A percentile compares a stretch with the other conserved stretches of the same genome.
phyloP scores from a whole-genome alignment of 2,113 vertebrate genomes.

The Solea senegalensis region DNA sequence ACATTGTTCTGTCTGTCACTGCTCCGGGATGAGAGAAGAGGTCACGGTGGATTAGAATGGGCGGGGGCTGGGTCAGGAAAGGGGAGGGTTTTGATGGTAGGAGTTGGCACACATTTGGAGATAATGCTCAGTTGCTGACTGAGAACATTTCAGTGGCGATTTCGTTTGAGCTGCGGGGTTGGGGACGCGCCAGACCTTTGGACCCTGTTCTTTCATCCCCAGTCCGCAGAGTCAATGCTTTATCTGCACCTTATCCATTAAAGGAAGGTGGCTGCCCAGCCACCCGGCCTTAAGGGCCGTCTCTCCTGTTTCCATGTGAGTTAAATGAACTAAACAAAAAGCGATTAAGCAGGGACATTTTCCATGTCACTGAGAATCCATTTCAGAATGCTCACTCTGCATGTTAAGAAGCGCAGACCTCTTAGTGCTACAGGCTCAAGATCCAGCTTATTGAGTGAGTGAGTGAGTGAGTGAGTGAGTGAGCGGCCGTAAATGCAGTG shows the following conservation, averaged over 20 bases:
- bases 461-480: not conserved
- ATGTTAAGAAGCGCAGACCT: slow-evolving; percentile 56
- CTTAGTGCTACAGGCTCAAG: slow-evolving; percentile 10
- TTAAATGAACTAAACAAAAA: slow-evolving; percentile 77
- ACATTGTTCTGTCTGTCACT: slow-evolving; percentile 49
- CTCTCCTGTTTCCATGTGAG: slow-evolving; percentile 66
- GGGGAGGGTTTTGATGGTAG: slow-evolving; percentile 42
- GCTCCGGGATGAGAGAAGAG: slow-evolving; percentile 40
- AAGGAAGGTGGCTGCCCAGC: slow-evolving; percentile 67
- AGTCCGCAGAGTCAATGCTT: slow-evolving; percentile 70
- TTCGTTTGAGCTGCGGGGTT: slow-evolving; percentile 66
- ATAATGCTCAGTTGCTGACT: slow-evolving; percentile 70
- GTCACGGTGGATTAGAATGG: slow-evolving; percentile 27
- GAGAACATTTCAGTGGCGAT: slow-evolving; percentile 71
- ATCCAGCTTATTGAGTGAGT: not conserved
- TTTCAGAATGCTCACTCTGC: slow-evolving; percentile 69
- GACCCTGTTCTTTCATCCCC: slow-evolving; percentile 72
- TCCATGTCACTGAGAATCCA: slow-evolving; percentile 78
- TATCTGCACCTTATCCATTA: slow-evolving; percentile 62
- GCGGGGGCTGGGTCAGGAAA: slow-evolving; percentile 36
- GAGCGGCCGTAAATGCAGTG: slow-evolving; percentile 32
- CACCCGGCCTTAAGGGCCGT: slow-evolving; percentile 50
- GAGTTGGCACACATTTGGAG: slow-evolving; percentile 47
- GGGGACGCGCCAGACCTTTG: slow-evolving; percentile 64
- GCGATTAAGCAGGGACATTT: slow-evolving; percentile 80